phyloP scores from a whole-genome alignment of 2,888 invertebrate genomes.

The Lampropteryx suffumata region DNA sequence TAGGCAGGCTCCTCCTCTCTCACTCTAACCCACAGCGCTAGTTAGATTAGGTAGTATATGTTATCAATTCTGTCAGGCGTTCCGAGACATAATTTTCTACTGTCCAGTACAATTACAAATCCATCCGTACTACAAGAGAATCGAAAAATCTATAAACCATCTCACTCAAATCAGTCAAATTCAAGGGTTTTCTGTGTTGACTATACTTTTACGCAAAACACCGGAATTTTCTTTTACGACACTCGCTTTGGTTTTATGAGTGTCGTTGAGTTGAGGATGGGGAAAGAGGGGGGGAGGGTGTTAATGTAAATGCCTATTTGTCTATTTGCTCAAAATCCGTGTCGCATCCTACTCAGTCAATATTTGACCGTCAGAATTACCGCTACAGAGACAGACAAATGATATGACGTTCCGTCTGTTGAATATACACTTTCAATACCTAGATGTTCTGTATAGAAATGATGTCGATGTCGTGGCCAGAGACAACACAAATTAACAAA shows the following conservation, averaged over 20 bases:
- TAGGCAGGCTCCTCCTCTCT: too few relatives aligned
- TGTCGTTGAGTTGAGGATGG: slow-evolving; percentile 31
- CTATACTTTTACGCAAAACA: slow-evolving; percentile 39
- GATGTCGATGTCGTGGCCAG: neutral
- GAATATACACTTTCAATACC: slow-evolving; percentile 48
- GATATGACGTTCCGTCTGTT: slow-evolving; percentile 46
- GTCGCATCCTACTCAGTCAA: slow-evolving; percentile 78
- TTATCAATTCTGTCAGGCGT: too few relatives aligned
- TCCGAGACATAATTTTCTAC: too few relatives aligned
- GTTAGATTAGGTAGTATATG: too few relatives aligned
- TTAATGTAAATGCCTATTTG: slow-evolving; percentile 78
- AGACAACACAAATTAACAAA: slow-evolving; percentile 35
- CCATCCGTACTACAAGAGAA: slow-evolving; percentile 13
- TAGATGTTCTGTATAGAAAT: slow-evolving; percentile 23
- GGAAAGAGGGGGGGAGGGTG: slow-evolving; percentile 47
- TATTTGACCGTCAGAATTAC: slow-evolving; percentile 77
- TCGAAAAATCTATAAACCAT: slow-evolving; percentile 23
- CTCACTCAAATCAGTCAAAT: slow-evolving; percentile 30
- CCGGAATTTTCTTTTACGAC: slow-evolving; percentile 39
- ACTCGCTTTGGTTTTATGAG: slow-evolving; percentile 40
- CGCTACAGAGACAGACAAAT: slow-evolving; percentile 76
- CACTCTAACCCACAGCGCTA: too few relatives aligned
- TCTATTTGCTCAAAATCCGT: slow-evolving; percentile 78
- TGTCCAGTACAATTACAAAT: too few relatives aligned
- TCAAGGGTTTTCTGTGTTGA: slow-evolving; percentile 38